These are phyloP conservation scores for Apeira syringaria DNA, from an alignment of 2,888 invertebrate genomes.

Conservation along the genomic window DNA sequence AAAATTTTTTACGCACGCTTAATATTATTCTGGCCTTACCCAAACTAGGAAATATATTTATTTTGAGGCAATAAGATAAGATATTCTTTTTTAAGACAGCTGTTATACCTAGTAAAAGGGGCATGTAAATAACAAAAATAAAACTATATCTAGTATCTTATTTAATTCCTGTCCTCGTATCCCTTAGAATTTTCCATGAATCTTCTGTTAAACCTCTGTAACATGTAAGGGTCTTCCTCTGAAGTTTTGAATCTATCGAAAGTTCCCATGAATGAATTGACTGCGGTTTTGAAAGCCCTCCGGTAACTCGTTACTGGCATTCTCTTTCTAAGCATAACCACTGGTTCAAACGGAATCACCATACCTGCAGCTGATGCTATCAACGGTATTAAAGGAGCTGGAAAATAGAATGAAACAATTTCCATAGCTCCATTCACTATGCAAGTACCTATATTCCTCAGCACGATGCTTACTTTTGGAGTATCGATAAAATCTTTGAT, in stretches of 20 bases:
- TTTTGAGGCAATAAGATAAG: no score
- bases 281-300: slow-evolving; percentile 63
- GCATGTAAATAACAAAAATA: no score
- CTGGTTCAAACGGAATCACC: slow-evolving; percentile 72
- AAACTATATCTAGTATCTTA: no score
- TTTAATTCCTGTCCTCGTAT: background rate
- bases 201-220: slow-evolving; percentile 63
- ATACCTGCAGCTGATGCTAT: slow-evolving; percentile 69
- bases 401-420: slow-evolving; percentile 60
- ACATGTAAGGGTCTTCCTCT: slow-evolving; percentile 69
- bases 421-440: slow-evolving; percentile 73
- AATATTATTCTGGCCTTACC: no score
- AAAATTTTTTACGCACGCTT: no score
- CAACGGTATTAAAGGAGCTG: slow-evolving; percentile 67
- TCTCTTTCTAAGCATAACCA: slow-evolving; percentile 59
- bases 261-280: slow-evolving; percentile 60
- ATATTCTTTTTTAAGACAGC: no score
- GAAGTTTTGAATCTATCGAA: slow-evolving; percentile 62
- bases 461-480: slow-evolving; percentile 57
- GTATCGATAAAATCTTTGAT: slow-evolving; percentile 41
- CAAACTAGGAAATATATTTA: no score
- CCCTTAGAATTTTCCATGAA: slow-evolving; percentile 40
- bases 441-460: slow-evolving; percentile 67
- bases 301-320: slow-evolving; percentile 73
- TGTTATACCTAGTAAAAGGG: no score